Evolutionary conservation across 2,888 invertebrate species (phyloP).

Genomic region (Thymelicus acteon): DNA sequence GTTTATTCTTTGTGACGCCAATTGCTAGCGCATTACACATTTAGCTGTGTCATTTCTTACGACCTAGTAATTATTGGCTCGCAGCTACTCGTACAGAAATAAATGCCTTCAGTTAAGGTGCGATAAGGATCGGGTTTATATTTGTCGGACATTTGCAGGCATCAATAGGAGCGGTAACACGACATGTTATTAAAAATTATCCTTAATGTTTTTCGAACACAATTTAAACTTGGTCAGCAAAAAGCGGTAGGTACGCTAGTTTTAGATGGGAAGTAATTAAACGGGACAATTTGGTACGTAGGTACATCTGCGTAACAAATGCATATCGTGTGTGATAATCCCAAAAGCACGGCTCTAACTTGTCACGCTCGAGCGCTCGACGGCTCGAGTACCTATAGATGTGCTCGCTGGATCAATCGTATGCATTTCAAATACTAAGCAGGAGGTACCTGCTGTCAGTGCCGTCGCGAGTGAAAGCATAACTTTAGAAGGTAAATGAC

Average conservation of each 20-base stretch:
- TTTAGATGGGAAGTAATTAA: conserved; percentile 31
- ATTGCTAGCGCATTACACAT: conserved; percentile 21
- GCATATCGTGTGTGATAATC: conserved; percentile 18
- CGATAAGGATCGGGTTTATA: conserved; percentile 25
- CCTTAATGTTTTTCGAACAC: conserved; percentile 23
- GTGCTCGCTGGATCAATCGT: background rate
- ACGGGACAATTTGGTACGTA: conserved; percentile 22
- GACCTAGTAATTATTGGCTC: conserved; percentile 18
- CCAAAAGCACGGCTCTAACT: conserved; percentile 15
- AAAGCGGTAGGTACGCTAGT: conserved; percentile 12
- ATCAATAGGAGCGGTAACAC: conserved; percentile 27
- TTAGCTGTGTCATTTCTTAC: conserved; percentile 27
- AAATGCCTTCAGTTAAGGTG: conserved; percentile 16
- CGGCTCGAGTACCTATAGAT: no score
- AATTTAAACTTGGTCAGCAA: conserved; percentile 17
- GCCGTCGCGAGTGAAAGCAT: conserved; percentile 20
- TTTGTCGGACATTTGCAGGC: conserved; percentile 13
- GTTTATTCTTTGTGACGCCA: conserved; percentile 16
- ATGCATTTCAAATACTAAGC: conserved; percentile 12
- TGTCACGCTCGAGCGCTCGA: background rate
- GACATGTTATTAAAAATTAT: conserved; percentile 10
- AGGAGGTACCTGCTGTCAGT: conserved; percentile 1
- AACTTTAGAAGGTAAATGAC: conserved; percentile 36
- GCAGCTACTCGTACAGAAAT: conserved; percentile 21
- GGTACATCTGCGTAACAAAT: background rate